phyloP scores from a whole-genome alignment of 2,888 invertebrate genomes.

The Hyppa rectilinea region DNA sequence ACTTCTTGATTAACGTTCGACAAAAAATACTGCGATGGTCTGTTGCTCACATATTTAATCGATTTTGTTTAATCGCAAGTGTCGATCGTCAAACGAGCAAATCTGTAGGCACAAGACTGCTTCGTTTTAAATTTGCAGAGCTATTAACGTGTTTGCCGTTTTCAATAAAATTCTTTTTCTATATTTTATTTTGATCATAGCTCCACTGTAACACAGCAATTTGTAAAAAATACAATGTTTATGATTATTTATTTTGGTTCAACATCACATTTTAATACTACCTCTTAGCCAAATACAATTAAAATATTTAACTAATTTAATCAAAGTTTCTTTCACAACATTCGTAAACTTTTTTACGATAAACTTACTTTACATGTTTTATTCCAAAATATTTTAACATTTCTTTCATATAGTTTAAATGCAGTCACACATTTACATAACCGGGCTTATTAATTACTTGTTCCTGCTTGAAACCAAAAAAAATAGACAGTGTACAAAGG shows the following conservation, averaged over 20 bases:
- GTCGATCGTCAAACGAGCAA: constrained; percentile 7
- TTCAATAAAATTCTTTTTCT: constrained; percentile 27
- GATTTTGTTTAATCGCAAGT: not conserved
- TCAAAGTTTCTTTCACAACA: constrained; percentile 14
- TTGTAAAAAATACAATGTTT: constrained; percentile 15
- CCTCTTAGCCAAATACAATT: constrained; percentile 60
- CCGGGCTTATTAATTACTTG: constrained; percentile 62
- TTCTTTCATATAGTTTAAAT: constrained; percentile 24
- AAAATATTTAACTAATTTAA: constrained; percentile 21
- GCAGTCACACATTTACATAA: constrained; percentile 50
- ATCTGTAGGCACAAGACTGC: constrained; percentile 15
- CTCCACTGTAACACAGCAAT: constrained; percentile 42
- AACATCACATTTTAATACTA: constrained; percentile 44
- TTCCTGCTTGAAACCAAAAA: constrained; percentile 79
- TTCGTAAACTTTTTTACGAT: constrained; percentile 6
- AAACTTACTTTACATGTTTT: constrained; percentile 20
- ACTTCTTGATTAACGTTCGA: not conserved
- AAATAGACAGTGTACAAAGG: constrained; percentile 71
- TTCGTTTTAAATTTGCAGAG: constrained; percentile 38
- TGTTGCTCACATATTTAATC: not conserved
- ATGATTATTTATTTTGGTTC: constrained; percentile 38
- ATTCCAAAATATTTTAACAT: constrained; percentile 27
- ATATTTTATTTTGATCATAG: constrained; percentile 33
- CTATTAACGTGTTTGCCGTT: constrained; percentile 17
- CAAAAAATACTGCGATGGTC: not conserved